These are phyloP conservation scores for Thalassoma bifasciatum DNA, from an alignment of 2,113 vertebrate species.

Conservation along the genomic window DNA sequence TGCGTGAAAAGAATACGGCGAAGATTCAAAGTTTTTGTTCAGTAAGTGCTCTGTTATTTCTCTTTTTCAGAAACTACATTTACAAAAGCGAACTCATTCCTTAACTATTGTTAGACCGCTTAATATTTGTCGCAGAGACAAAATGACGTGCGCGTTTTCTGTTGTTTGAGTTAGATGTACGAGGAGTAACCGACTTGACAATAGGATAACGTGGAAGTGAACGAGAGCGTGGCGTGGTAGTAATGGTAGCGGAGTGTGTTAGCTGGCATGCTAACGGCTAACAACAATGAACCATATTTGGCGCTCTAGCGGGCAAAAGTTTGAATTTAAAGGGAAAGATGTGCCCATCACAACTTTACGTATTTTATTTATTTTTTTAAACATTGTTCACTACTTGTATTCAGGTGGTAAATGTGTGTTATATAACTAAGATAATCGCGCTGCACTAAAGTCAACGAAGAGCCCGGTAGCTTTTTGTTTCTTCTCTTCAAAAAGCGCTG, in stretches of 20 bases:
- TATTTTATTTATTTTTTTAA: neutral
- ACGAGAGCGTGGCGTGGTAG: slow-evolving; percentile 81
- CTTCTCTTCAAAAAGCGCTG: slow-evolving; percentile 59
- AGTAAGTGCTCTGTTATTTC: slow-evolving; percentile 78
- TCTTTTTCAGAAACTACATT: slow-evolving; percentile 8
- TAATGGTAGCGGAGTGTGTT: slow-evolving; percentile 61
- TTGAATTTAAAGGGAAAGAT: slow-evolving; percentile 63
- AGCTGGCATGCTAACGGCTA: slow-evolving; percentile 79
- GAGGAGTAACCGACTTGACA: slow-evolving; percentile 72
- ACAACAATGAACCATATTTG: slow-evolving; percentile 82
- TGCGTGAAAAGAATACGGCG: slow-evolving; percentile 71
- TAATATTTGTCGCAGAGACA: neutral
- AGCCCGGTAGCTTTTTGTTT: slow-evolving; percentile 80
- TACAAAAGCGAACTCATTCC: neutral
- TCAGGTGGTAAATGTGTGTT: neutral
- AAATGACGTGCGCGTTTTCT: slow-evolving; percentile 18
- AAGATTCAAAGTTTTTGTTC: slow-evolving; percentile 86
- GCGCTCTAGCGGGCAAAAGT: slow-evolving; percentile 79
- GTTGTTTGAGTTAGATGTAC: slow-evolving; percentile 8
- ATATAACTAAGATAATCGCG: neutral
- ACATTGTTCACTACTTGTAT: too few relatives aligned
- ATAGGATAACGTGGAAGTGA: slow-evolving; percentile 80
- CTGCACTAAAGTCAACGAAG: slow-evolving; percentile 35
- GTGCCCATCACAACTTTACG: neutral
- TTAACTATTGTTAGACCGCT: neutral